These are phyloP conservation scores for Tragopan temminckii DNA, from an alignment of 2,797 vertebrate species.

Conservation along the genomic window DNA sequence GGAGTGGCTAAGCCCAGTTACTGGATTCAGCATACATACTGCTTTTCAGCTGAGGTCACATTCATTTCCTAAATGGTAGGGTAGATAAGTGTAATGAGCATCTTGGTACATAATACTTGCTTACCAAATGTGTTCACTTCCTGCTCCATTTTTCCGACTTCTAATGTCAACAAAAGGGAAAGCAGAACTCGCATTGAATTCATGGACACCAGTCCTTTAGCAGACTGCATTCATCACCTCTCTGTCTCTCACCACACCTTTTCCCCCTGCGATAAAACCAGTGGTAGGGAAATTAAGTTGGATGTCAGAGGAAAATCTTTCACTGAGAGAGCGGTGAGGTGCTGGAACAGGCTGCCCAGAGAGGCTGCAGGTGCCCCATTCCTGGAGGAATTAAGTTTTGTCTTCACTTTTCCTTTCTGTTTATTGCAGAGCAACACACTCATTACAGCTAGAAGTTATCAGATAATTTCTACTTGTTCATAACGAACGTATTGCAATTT, in stretches of 20 bases:
- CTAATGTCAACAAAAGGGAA: neutral
- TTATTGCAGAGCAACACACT: neutral
- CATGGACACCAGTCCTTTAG: fast-evolving
- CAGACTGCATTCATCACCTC: fast-evolving
- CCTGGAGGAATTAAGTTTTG: neutral
- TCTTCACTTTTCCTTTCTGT: neutral
- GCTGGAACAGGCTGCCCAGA: too few species aligned
- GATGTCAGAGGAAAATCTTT: too few species aligned
- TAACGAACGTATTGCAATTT: neutral
- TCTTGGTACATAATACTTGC: neutral
- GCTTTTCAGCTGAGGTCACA: neutral
- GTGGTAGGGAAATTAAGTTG: neutral
- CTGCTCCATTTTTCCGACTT: neutral
- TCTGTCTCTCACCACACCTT: neutral
- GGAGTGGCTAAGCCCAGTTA: neutral
- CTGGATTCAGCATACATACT: conserved; percentile 19
- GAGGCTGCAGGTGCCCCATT: too few species aligned
- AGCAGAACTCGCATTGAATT: neutral
- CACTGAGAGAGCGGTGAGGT: too few species aligned
- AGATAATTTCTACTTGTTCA: neutral
- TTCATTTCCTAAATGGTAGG: neutral
- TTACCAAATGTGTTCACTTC: neutral
- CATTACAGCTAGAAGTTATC: neutral
- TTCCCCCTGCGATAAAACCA: neutral
- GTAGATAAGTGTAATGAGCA: neutral